Conservation (phyloP, 2,888 invertebrate species). For the Lymantria monacha region DNA sequence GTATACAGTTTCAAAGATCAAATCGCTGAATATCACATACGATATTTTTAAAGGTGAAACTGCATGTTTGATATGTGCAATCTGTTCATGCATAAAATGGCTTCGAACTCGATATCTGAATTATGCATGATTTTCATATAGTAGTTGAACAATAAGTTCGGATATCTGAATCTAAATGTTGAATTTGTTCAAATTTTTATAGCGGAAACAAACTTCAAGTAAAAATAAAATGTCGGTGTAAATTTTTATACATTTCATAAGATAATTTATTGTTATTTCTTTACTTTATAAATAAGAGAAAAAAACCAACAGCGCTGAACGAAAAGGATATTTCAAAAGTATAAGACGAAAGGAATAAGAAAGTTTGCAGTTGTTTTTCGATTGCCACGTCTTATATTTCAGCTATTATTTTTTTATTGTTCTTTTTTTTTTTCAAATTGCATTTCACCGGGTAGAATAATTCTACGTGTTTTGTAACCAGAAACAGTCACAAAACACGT, state of each 20-base stretch:
- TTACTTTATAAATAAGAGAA: too few species aligned
- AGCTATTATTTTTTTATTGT: too few species aligned
- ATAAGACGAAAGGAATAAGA: too few species aligned
- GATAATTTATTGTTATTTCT: too few species aligned
- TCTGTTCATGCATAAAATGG: constrained; percentile 40
- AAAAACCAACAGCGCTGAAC: too few species aligned
- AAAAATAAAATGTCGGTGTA: not conserved
- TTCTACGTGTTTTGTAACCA: too few species aligned
- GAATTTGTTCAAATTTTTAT: constrained; percentile 1
- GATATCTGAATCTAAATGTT: constrained; percentile 5
- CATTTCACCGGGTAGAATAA: too few species aligned
- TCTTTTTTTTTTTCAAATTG: too few species aligned
- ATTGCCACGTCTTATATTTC: too few species aligned
- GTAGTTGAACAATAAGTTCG: constrained; percentile 17
- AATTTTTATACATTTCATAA: not conserved
- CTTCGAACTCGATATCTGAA: constrained; percentile 37
- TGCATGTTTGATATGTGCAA: constrained; percentile 32
- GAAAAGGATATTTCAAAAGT: too few species aligned
- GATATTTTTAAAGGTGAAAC: constrained; percentile 24
- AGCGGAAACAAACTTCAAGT: not conserved
- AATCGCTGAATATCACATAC: constrained; percentile 8
- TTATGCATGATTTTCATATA: constrained; percentile 41
- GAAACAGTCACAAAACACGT: too few species aligned
- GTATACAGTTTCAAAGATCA: constrained; percentile 4
- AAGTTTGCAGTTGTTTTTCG: too few species aligned